Evolutionary conservation across 1,140 invertebrate genomes (phyloP).

Genomic region (Telenomus remus): DNA sequence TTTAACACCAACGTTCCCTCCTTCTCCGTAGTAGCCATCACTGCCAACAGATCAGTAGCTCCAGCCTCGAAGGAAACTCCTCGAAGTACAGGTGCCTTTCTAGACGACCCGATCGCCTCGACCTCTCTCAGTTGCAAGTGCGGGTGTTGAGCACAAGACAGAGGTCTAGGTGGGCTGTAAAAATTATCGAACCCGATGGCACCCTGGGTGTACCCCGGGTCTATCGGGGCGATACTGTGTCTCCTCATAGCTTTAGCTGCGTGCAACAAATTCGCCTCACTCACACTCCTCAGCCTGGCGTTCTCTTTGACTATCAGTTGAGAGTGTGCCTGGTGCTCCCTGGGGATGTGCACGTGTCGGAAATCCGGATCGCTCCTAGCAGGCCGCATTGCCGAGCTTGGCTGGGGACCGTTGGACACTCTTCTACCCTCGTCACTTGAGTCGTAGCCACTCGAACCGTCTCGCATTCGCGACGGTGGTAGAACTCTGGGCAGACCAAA

Average conservation of each 20-base stretch:
- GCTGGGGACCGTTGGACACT: slow-evolving; percentile 56
- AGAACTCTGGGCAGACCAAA: slow-evolving; percentile 93
- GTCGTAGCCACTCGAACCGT: slow-evolving; percentile 91
- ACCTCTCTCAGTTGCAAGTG: slow-evolving; percentile 81
- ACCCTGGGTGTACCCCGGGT: slow-evolving; percentile 76
- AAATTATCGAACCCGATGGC: slow-evolving; percentile 65
- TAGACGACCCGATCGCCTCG: slow-evolving; percentile 69
- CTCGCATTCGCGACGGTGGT: slow-evolving; percentile 79
- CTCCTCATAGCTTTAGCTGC: slow-evolving; percentile 75
- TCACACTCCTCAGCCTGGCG: slow-evolving; percentile 79
- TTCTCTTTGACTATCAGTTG: slow-evolving; percentile 73
- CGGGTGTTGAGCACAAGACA: slow-evolving; percentile 76
- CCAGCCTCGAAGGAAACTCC: slow-evolving; percentile 88
- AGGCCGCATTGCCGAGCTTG: slow-evolving; percentile 66
- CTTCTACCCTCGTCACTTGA: slow-evolving; percentile 81
- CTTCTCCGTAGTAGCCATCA: slow-evolving; percentile 85
- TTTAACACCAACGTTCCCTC: slow-evolving; percentile 82
- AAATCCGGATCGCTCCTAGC: slow-evolving; percentile 87
- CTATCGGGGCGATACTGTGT: slow-evolving; percentile 79
- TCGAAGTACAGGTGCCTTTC: slow-evolving; percentile 77
- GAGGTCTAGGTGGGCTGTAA: slow-evolving; percentile 63
- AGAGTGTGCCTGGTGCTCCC: slow-evolving; percentile 71
- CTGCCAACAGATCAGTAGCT: slow-evolving; percentile 91
- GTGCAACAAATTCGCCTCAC: slow-evolving; percentile 85
- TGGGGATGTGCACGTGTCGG: slow-evolving; percentile 73